Base-by-base conservation (phyloP, 2,888 invertebrate genomes). In the Elgonia sp. region DNA sequence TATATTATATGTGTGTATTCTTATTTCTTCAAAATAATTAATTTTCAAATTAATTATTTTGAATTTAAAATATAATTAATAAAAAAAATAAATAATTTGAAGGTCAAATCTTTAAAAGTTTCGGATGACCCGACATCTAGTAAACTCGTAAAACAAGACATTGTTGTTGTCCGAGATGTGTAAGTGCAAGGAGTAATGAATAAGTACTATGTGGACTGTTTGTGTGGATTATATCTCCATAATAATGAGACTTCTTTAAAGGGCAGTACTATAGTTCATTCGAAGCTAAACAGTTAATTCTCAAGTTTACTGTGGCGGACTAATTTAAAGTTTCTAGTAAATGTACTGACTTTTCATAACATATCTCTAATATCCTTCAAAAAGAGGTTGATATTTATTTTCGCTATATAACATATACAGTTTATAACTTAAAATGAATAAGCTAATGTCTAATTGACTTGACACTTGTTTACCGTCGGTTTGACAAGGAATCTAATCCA, bases 231-330 rank as follows among this genome's bases (percentile, higher is more conserved):
- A 87, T 89, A 90, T 89, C 89, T 89, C 86, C 87, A 88, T 90
- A 91, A 89, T 90, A 90, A 89, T 76, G 89, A 77, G 89, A 90
- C 87, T 91, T 92, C 90, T 91, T 91, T 89, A 91, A 92, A 89
- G 87, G 46, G 79, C 67, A 72, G 39, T 46, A 29, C 79, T 81
- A 73, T 53, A 86, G 84, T 82, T 89, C 69, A 67, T 76, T 69
- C 91, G 89, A 89, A 92, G 91, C 93, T 92, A 92, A 92, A 93
- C 92, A 92, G 93, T 93, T 92, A 93, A 93, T 93, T 91, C 90
- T 89, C 40, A 90, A 92, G 90, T 93, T 93, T 89, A 90, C 91
- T 89, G 89, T 69, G 89, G 89, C 60, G 69, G 84, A 90, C 90
- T 92, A 92, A 92, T 91, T 92, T 90, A 87, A 92, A 92, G 91